Evolutionary conservation across 2,113 vertebrate genomes (phyloP).

Genomic region (Pundamilia nyererei): DNA sequence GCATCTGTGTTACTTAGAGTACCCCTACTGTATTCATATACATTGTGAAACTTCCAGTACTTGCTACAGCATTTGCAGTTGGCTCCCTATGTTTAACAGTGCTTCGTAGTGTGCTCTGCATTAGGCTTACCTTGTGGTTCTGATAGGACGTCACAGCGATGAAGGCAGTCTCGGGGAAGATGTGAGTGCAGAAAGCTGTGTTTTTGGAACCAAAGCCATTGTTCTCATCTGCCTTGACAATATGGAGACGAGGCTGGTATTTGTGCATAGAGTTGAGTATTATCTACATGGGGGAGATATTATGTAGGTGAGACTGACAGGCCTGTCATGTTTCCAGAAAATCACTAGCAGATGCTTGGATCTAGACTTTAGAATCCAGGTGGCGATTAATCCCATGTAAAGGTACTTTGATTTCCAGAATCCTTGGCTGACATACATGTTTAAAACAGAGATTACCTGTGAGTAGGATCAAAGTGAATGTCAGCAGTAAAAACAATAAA

Average conservation of each 20-base stretch:
- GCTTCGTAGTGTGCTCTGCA: background rate
- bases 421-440: background rate
- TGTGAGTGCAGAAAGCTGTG: conserved; percentile 93
- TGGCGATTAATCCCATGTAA: background rate
- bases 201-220: conserved; percentile 96
- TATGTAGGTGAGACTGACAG: conserved; percentile 19
- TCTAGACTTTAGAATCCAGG: background rate
- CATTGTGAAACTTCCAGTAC: background rate
- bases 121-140: conserved; percentile 87
- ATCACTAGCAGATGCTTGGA: background rate
- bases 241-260: conserved; percentile 95
- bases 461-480: background rate
- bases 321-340: background rate
- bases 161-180: conserved; percentile 92
- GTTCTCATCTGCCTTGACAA: conserved; percentile 96
- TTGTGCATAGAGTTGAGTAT: conserved; percentile 99
- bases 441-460: background rate
- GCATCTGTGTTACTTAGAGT: background rate
- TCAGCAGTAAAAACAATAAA: background rate
- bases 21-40: background rate
- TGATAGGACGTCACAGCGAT: conserved; percentile 98
- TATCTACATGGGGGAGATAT: conserved; percentile 74
- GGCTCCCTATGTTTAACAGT: no score
- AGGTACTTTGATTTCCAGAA: background rate
- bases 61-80: background rate